A percentile compares a stretch with the other conserved stretches of the same genome.
Conservation (phyloP, 1,140 invertebrate species). For the Parasteatoda tepidariorum region DNA sequence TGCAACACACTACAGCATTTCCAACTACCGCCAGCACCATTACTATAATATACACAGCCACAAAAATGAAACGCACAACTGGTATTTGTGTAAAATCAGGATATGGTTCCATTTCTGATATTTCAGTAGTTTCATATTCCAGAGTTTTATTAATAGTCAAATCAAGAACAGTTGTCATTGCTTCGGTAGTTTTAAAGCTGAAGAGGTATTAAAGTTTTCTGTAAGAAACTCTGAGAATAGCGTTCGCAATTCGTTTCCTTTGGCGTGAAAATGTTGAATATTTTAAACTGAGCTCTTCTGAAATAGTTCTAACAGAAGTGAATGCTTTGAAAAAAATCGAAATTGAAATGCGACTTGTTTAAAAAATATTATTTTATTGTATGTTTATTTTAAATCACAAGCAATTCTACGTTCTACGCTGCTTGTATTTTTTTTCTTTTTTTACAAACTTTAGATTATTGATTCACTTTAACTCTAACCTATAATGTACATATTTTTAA, state of each 20-base stretch:
- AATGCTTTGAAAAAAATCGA: too few relatives aligned
- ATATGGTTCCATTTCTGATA: conserved; percentile 3
- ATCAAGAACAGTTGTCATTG: neutral
- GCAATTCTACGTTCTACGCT: too few relatives aligned
- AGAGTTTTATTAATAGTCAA: neutral
- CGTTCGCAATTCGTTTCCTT: neutral
- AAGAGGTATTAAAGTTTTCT: neutral
- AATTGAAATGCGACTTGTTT: too few relatives aligned
- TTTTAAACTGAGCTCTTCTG: neutral
- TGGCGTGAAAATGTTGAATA: neutral
- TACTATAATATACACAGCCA: conserved; percentile 67
- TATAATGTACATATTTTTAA: too few relatives aligned
- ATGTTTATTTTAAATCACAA: too few relatives aligned
- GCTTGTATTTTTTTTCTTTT: too few relatives aligned
- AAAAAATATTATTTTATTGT: too few relatives aligned
- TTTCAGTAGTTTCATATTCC: neutral
- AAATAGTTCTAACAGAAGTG: neutral
- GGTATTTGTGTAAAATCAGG: conserved; percentile 65
- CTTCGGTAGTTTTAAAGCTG: neutral
- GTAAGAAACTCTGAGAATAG: neutral
- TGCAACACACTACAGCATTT: conserved; percentile 66
- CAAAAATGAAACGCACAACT: conserved; percentile 64
- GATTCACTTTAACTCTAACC: too few relatives aligned
- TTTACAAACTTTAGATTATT: too few relatives aligned
- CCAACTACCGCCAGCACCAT: conserved; percentile 68